Base-by-base conservation (phyloP, 2,797 vertebrate species). In the Fundulus diaphanus region DNA sequence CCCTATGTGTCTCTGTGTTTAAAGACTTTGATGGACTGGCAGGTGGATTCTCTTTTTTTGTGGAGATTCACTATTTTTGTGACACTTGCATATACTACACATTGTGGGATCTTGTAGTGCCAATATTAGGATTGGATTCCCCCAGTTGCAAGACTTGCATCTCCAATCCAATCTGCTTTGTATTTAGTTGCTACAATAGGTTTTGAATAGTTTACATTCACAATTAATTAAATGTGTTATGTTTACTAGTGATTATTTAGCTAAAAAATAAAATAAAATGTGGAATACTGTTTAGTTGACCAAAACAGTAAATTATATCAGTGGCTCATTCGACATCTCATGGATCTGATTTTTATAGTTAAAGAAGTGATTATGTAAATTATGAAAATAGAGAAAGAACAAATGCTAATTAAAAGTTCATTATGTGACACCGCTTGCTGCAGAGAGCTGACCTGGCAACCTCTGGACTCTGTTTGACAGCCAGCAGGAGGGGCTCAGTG, bases 401-500 rank as follows among this genome's bases (percentile, higher is more conserved):
- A 33, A 48, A 5, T 12, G 46, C 18, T 13, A 20, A 12, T 69
- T 68, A 68, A 61, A 61, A 18, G 57, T 35, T 61, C 31, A 18
- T 68, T 46, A 65, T 40, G 40, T 20, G 44, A 7, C 66, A 29
- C 66, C 20, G 51, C n/a, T 37, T 9, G 42, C 18, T 48, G 12
- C 56, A 33, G 7, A 11, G 40, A 35, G 40, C 8, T 90, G 71
- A 97, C 97, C 96, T 96, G 92, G 97, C 95, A 7, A 98, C 96
- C 4, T 92, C 93, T 0, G 95, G 94, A 78, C 93, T 96, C 92
- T 98, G 97, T 63, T 12, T 87, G 81, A 96, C 91, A 24, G 95
- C 93, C 24, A 97, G 93, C 11, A 99, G 90, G 24, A 98, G 92
- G 0, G 80, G 77, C 84, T 98, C 94, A 0, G 97, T 97, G 94